phyloP scores from a whole-genome alignment of 1,140 invertebrate species.

The Eueides isabella region DNA sequence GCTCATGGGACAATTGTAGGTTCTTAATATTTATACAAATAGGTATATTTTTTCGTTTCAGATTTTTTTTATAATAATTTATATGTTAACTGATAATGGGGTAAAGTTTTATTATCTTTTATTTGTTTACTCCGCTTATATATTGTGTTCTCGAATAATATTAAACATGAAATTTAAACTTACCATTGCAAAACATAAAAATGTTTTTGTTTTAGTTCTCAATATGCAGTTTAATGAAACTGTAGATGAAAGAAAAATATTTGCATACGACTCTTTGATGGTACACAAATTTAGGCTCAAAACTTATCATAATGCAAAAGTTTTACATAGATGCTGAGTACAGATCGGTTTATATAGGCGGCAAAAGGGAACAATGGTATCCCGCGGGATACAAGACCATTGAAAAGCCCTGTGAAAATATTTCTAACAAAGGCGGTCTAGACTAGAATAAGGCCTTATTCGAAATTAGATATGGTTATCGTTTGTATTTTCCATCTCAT shows the following conservation, averaged over 20 bases:
- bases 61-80: no score
- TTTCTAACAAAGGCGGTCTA: slow-evolving; percentile 62
- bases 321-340: slow-evolving; percentile 24
- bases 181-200: not conserved
- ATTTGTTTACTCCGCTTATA: no score
- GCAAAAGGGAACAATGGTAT: slow-evolving; percentile 57
- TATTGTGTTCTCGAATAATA: no score
- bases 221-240: not conserved
- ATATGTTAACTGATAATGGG: no score
- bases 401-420: slow-evolving; percentile 64
- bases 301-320: slow-evolving; percentile 5
- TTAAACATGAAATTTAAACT: no score
- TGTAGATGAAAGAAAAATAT: not conserved
- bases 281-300: slow-evolving; percentile 1
- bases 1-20: not conserved
- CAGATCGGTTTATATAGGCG: slow-evolving; percentile 24
- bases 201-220: not conserved
- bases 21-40: no score
- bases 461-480: slow-evolving; percentile 57
- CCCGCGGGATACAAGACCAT: slow-evolving; percentile 54
- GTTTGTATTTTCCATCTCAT: slow-evolving; percentile 13
- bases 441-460: slow-evolving; percentile 55
- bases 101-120: no score
- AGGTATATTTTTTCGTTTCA: no score
- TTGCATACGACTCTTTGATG: not conserved